Evolutionary conservation across 2,888 invertebrate species (phyloP), one percentile per base, ranked within the genome.

Genomic region (Pomacea canaliculata): DNA sequence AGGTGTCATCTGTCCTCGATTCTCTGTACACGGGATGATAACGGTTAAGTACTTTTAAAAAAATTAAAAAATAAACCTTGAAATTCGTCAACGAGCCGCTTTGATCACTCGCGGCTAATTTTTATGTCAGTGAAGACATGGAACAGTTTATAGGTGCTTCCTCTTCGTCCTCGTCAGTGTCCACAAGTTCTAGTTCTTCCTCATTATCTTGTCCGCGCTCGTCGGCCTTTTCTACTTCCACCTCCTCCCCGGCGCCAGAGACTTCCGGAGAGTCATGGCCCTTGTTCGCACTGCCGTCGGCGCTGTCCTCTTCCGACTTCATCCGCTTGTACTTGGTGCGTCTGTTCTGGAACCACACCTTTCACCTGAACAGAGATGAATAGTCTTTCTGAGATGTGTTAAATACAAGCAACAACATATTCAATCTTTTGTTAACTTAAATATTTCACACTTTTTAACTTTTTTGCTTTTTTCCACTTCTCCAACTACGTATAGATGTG

Each of bases 331-430:
- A 97, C 91, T 98, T 98, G 91, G 97, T 98, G 91, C 98, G 93
- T 87, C 97, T 94, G 91, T 97, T 98, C 93, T 98, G 97, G 92
- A 97, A 97, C 97, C 97, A 97, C 46, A 97, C 97, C 97, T 93
- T 97, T 97, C 77, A 97, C 97, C 97, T 97, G 94, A 49, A 93
- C 93, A 87, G 89, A 60, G 68, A 37, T 63, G 70, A 63, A 69
- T 5, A 37, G 19, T 7, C n/a, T 19, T 60, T 60, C 16, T 19
- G n/a, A 18, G 4, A n/a, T 60, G 3, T 3, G 16, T 19, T 60
- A n/a, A 60, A 60, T 4, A 19, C 16, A n/a, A 19, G 7, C 60
- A 60, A 60, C 4, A 5, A n/a, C 60, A 60, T 60, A n/a, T 60
- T 60, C 16, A 60, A 60, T 0, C 60, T 60, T 37, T 1, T 5